A percentile compares a stretch with the other conserved stretches of the same genome.
Evolutionary conservation across 2,113 vertebrate species (phyloP).

Genomic region (Myiagra hebetior): DNA sequence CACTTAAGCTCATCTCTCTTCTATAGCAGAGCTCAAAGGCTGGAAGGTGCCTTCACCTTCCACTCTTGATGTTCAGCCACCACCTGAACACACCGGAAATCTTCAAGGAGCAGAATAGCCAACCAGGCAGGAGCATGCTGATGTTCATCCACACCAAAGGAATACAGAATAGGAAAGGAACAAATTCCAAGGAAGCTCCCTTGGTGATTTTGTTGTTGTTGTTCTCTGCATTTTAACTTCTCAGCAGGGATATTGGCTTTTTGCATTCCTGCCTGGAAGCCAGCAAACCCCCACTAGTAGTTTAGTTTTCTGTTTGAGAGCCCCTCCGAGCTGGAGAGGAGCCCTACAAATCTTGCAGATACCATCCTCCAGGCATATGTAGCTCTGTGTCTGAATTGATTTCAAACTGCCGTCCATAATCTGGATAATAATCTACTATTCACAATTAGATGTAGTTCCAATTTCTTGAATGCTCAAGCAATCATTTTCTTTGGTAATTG

Average conservation of each 20-base stretch:
- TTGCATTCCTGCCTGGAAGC: background rate
- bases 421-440: constrained; percentile 64
- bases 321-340: background rate
- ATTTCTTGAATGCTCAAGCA: constrained; percentile 70
- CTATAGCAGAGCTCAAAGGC: background rate
- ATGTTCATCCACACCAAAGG: background rate
- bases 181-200: background rate
- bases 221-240: background rate
- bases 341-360: background rate
- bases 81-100: background rate
- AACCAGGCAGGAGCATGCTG: background rate
- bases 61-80: background rate
- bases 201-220: background rate
- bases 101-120: background rate
- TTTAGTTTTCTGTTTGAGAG: background rate
- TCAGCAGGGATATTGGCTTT: background rate
- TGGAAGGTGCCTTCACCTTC: background rate
- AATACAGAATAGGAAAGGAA: background rate
- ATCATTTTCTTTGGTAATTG: constrained; percentile 77
- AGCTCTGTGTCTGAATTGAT: constrained; percentile 15
- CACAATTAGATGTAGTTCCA: constrained; percentile 69
- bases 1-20: background rate
- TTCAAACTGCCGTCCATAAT: constrained; percentile 55
- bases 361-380: background rate
- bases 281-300: background rate